Conservation (phyloP, 2,797 vertebrate species). For the Poeciliopsis paucimaculata region DNA sequence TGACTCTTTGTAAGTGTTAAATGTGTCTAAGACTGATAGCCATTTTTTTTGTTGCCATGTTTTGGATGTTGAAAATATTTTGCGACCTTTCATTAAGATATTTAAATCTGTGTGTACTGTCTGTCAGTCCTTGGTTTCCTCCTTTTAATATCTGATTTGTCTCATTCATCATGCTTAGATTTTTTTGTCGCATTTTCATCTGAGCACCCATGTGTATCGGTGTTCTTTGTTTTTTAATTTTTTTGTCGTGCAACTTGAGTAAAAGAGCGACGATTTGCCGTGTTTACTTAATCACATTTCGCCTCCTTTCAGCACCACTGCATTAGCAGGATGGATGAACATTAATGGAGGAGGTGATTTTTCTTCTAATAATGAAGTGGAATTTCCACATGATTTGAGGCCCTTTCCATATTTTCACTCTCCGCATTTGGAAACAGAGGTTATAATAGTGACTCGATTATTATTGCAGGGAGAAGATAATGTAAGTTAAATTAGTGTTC, state of each 20-base stretch:
- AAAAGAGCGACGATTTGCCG: slow-evolving; percentile 38
- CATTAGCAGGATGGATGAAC: slow-evolving; percentile 66
- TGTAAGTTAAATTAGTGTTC: slow-evolving; percentile 8
- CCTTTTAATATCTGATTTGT: slow-evolving; percentile 54
- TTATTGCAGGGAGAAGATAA: slow-evolving; percentile 8
- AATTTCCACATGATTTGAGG: slow-evolving; percentile 58
- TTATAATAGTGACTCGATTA: slow-evolving; percentile 17
- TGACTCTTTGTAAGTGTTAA: slow-evolving; percentile 20
- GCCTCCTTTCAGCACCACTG: slow-evolving; percentile 48
- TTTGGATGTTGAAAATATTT: slow-evolving; percentile 28
- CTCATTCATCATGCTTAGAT: slow-evolving; percentile 28
- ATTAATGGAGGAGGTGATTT: slow-evolving; percentile 58
- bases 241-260: slow-evolving; percentile 40
- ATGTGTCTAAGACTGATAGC: slow-evolving; percentile 28
- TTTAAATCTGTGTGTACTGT: slow-evolving; percentile 40
- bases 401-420: slow-evolving; percentile 39
- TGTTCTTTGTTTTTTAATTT: slow-evolving; percentile 22
- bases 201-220: slow-evolving; percentile 32
- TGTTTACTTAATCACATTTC: slow-evolving; percentile 65
- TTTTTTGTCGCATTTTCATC: slow-evolving; percentile 46
- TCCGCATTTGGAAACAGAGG: slow-evolving; percentile 30
- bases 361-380: slow-evolving; percentile 60
- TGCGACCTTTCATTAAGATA: slow-evolving; percentile 38
- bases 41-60: slow-evolving; percentile 26
- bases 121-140: slow-evolving; percentile 25